phyloP scores from a whole-genome alignment of 2,797 vertebrate genomes.

The Thripadectes ignobilis region DNA sequence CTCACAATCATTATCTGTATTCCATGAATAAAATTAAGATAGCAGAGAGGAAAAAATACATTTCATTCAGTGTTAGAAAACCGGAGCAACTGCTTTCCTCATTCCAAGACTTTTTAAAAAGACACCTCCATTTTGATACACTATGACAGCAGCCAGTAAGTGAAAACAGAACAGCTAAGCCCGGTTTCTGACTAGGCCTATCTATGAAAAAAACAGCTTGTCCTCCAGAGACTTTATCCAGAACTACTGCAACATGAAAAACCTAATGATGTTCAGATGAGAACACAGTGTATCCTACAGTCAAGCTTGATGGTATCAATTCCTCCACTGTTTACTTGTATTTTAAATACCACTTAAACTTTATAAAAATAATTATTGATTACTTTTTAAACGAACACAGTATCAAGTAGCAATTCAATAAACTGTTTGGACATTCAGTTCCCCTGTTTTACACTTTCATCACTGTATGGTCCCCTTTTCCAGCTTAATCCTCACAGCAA shows the following conservation, averaged over 20 bases:
- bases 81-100: background rate
- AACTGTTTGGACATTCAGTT: conserved; percentile 11
- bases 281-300: conserved; percentile 1
- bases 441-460: background rate
- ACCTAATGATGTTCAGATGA: background rate
- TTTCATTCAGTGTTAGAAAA: background rate
- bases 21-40: conserved; percentile 36
- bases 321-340: background rate
- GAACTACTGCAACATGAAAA: background rate
- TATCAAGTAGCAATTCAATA: conserved; percentile 1
- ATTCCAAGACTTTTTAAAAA: background rate
- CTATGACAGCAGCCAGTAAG: conserved; percentile 2
- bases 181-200: background rate
- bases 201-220: background rate
- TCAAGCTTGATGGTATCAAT: background rate
- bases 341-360: conserved; percentile 34
- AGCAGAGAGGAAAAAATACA: background rate
- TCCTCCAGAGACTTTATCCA: background rate
- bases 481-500: background rate
- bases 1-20: background rate
- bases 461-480: background rate
- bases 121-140: background rate
- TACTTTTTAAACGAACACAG: conserved; percentile 3
- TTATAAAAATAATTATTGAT: conserved; percentile 17
- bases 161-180: conserved; percentile 1